Evolutionary conservation across 2,888 invertebrate species (phyloP).

Genomic region (Harpalus rufipes): DNA sequence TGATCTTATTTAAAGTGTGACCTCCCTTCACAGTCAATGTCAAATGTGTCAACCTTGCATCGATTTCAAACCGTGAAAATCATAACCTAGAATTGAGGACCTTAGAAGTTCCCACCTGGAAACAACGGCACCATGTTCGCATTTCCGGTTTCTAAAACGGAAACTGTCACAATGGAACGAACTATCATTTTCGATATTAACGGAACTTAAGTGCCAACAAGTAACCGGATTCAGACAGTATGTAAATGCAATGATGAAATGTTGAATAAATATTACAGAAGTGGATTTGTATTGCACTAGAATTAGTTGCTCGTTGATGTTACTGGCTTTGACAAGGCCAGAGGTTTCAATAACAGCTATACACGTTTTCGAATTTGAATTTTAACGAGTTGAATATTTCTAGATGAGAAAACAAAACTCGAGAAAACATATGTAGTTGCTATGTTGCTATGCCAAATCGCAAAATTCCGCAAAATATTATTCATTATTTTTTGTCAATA

Average conservation of each 20-base stretch:
- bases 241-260: constrained; percentile 57
- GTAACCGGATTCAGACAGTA: constrained; percentile 35
- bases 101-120: background rate
- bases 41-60: constrained; percentile 55
- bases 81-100: constrained; percentile 37
- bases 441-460: background rate
- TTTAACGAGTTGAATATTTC: constrained; percentile 10
- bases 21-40: constrained; percentile 62
- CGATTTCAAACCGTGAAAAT: constrained; percentile 29
- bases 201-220: constrained; percentile 25
- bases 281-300: constrained; percentile 29
- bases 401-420: background rate
- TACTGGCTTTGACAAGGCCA: constrained; percentile 17
- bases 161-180: constrained; percentile 16
- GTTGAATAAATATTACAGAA: constrained; percentile 57
- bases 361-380: constrained; percentile 18
- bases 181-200: constrained; percentile 48
- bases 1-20: constrained; percentile 51
- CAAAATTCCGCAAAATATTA: background rate
- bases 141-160: constrained; percentile 12
- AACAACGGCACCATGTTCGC: background rate
- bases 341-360: background rate
- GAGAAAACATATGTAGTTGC: background rate
- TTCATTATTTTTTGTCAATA: no score
- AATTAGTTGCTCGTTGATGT: constrained; percentile 8